These are phyloP conservation scores for Otocyon megalotis DNA, from an alignment of 2,113 vertebrate species.

Conservation along the genomic window DNA sequence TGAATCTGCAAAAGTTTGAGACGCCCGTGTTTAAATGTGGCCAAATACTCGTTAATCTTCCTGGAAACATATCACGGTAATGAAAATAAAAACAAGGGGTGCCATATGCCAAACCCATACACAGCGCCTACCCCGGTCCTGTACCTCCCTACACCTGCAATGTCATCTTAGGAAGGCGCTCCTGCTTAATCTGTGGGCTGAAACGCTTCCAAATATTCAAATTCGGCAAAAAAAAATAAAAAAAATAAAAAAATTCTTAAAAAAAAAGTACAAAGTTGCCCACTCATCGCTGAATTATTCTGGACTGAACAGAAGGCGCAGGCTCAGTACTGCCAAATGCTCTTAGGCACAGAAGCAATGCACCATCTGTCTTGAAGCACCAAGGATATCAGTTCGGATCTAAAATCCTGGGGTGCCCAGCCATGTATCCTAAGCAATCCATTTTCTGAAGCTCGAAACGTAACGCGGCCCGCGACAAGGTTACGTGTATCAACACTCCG, in stretches of 20 bases:
- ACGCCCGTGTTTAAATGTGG: slow-evolving; percentile 32
- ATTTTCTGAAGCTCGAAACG: slow-evolving; percentile 50
- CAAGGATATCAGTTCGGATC: slow-evolving; percentile 58
- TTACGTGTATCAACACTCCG: slow-evolving; percentile 49
- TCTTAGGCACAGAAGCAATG: slow-evolving; percentile 66
- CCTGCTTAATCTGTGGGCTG: slow-evolving; percentile 39
- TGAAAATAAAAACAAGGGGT: slow-evolving; percentile 41
- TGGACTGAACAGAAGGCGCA: slow-evolving; percentile 73
- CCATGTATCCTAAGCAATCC: slow-evolving; percentile 50
- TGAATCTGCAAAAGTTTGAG: slow-evolving; percentile 24
- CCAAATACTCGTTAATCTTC: slow-evolving; percentile 6
- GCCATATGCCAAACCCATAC: slow-evolving; percentile 3
- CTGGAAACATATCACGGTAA: slow-evolving; percentile 43
- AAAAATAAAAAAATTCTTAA: too few relatives aligned
- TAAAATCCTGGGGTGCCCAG: slow-evolving; percentile 60
- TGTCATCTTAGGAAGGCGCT: slow-evolving; percentile 30
- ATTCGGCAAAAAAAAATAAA: not conserved
- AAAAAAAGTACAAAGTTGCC: slow-evolving; percentile 65
- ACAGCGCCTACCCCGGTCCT: not conserved
- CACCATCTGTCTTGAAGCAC: slow-evolving; percentile 71
- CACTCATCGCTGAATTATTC: slow-evolving; percentile 77
- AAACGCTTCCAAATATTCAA: slow-evolving; percentile 69
- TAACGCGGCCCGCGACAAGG: slow-evolving; percentile 52
- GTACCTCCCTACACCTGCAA: not conserved
- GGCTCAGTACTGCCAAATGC: slow-evolving; percentile 73